These are phyloP conservation scores for Hylia prasina DNA, from an alignment of 2,113 vertebrate species.

Conservation along the genomic window DNA sequence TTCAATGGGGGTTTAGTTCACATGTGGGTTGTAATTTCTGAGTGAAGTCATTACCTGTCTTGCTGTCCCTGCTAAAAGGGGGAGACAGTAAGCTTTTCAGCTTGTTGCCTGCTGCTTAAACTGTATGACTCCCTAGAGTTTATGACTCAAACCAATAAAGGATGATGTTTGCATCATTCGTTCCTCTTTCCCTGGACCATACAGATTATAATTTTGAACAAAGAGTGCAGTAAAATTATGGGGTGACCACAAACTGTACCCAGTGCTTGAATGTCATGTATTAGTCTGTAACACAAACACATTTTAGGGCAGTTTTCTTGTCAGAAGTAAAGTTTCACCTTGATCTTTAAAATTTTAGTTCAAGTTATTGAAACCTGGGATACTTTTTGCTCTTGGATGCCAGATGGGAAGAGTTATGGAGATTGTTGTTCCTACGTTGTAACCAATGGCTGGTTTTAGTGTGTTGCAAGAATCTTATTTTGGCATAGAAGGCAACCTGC, in stretches of 20 bases:
- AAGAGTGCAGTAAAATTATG: neutral
- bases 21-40: neutral
- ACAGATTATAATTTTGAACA: neutral
- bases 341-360: neutral
- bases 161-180: neutral
- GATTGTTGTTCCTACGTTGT: neutral
- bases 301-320: neutral
- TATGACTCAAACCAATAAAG: neutral
- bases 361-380: neutral
- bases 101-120: neutral
- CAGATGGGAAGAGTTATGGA: neutral
- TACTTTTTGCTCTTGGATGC: neutral
- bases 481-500: neutral
- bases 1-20: neutral
- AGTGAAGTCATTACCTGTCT: neutral
- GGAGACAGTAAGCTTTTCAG: neutral
- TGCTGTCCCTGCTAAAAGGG: neutral
- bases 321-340: neutral
- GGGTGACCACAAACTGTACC: neutral
- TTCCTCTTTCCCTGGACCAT: neutral
- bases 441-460: neutral
- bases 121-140: neutral
- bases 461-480: neutral
- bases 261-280: neutral
- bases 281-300: neutral